phyloP scores from a whole-genome alignment of 1,140 invertebrate species.

The Coelopa frigida region DNA sequence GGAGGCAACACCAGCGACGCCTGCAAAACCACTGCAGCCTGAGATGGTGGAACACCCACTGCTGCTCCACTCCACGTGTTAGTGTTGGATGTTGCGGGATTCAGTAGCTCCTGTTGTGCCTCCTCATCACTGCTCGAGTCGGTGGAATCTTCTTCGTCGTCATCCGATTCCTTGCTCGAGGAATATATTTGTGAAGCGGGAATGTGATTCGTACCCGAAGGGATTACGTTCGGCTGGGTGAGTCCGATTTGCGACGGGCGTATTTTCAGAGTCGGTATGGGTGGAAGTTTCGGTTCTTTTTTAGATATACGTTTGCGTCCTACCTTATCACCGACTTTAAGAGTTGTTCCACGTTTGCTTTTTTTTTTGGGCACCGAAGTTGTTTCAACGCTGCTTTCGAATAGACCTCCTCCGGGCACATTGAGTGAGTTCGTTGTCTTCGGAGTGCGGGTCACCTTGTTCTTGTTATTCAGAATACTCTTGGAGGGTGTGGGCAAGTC shows the following conservation, averaged over 20 bases:
- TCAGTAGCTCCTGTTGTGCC: slow-evolving; percentile 19
- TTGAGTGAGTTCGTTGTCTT: no score
- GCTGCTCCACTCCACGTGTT: neutral
- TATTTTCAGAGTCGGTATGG: slow-evolving; percentile 47
- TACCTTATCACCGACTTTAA: slow-evolving; percentile 1
- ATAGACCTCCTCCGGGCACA: no score
- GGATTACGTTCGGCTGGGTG: slow-evolving; percentile 7
- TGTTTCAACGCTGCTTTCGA: no score
- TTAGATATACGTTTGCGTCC: slow-evolving; percentile 6
- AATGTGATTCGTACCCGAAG: neutral
- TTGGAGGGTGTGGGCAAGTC: slow-evolving; percentile 48
- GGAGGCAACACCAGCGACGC: slow-evolving; percentile 16
- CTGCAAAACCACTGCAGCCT: no score
- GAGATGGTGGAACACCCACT: neutral
- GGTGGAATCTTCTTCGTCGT: slow-evolving; percentile 24
- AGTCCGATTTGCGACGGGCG: slow-evolving; percentile 22
- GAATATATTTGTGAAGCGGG: slow-evolving; percentile 8
- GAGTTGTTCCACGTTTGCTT: slow-evolving; percentile 2
- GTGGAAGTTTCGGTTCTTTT: slow-evolving; percentile 29
- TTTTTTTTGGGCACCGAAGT: slow-evolving; percentile 17
- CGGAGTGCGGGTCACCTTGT: slow-evolving; percentile 18
- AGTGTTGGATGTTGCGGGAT: slow-evolving; percentile 1
- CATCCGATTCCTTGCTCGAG: slow-evolving; percentile 5
- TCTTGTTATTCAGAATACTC: slow-evolving; percentile 22
- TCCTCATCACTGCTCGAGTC: slow-evolving; percentile 25